These are phyloP conservation scores for Callyntrura sp. DNA, from an alignment of 2,888 invertebrate species.

Conservation along the genomic window DNA sequence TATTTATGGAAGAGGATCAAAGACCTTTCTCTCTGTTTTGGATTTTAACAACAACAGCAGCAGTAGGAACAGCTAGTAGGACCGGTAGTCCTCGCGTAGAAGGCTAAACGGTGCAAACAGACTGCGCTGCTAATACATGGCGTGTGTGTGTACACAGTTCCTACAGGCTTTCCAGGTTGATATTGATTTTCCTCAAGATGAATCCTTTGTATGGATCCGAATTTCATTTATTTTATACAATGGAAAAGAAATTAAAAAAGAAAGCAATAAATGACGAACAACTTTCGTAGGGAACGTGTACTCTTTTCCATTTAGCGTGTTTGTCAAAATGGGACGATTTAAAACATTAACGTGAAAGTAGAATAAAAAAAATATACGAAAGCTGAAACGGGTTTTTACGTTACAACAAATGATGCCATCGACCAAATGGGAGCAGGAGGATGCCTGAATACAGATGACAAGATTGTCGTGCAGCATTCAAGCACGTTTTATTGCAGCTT, in stretches of 20 bases:
- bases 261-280: no score
- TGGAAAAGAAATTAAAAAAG: constrained; percentile 24
- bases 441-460: no score
- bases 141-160: not conserved
- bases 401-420: not conserved
- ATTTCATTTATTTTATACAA: not conserved
- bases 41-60: constrained; percentile 42
- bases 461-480: no score
- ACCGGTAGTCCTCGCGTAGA: not conserved
- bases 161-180: constrained; percentile 11
- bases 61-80: not conserved
- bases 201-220: not conserved
- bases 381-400: no score
- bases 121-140: not conserved
- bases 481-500: no score
- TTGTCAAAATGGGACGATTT: no score
- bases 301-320: not conserved
- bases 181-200: constrained; percentile 50
- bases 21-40: constrained; percentile 74
- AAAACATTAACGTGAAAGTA: no score
- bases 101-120: not conserved
- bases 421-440: not conserved
- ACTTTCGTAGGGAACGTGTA: not conserved
- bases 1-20: constrained; percentile 67
- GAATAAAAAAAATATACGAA: no score